Conservation (phyloP, 2,888 invertebrate species). For the Oxyscelio sp. region DNA sequence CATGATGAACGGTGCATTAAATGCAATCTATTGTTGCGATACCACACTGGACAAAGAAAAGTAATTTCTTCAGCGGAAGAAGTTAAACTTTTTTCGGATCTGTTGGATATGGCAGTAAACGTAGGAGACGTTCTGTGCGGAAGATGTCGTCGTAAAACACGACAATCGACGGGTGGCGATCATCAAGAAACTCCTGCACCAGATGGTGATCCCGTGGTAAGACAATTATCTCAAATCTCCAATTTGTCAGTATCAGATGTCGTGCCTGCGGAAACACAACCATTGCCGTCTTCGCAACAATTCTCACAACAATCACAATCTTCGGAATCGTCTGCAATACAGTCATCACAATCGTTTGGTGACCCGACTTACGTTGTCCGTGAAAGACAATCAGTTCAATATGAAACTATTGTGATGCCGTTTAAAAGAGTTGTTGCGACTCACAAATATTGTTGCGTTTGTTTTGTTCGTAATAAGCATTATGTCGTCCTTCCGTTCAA, state of each 20-base stretch:
- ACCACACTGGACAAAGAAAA: too few species aligned
- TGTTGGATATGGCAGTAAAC: too few species aligned
- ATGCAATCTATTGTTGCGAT: too few species aligned
- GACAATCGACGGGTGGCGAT: conserved; percentile 18
- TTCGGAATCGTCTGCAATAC: not conserved
- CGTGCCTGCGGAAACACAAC: too few species aligned
- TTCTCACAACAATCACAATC: not conserved
- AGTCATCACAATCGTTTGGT: conserved; percentile 21
- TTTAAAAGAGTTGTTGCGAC: conserved; percentile 28
- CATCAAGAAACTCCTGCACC: conserved; percentile 12
- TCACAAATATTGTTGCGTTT: conserved; percentile 46
- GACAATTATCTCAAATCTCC: not conserved
- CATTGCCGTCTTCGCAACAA: conserved; percentile 8
- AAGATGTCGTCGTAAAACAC: too few species aligned
- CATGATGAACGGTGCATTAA: too few species aligned
- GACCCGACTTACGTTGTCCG: conserved; percentile 20
- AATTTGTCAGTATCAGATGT: not conserved
- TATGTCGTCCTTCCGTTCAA: conserved; percentile 34
- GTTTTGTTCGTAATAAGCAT: conserved; percentile 2
- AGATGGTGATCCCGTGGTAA: conserved; percentile 1
- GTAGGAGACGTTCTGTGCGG: too few species aligned
- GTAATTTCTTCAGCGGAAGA: too few species aligned
- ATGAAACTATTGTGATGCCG: conserved; percentile 30
- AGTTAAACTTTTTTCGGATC: too few species aligned
- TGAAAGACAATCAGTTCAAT: not conserved